These are phyloP conservation scores for Melanotaenia maccullochi DNA, from an alignment of 2,797 vertebrate genomes.

Conservation along the genomic window DNA sequence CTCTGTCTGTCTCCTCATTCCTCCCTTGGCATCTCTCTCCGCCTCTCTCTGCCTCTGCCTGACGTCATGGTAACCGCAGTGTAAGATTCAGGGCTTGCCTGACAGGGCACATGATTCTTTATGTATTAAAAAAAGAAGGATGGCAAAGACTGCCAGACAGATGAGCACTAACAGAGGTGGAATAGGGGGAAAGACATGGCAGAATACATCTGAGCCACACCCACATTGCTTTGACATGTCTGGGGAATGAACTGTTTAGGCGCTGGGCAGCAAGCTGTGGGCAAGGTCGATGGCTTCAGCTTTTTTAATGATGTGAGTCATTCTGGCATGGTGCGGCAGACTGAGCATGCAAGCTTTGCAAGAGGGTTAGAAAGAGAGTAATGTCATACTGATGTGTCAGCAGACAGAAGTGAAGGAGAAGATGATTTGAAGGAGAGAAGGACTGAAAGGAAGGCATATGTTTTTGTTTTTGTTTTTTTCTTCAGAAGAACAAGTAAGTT, in stretches of 20 bases:
- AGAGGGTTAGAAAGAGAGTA: constrained; percentile 36
- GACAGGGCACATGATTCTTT: constrained; percentile 56
- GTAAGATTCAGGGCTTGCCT: constrained; percentile 50
- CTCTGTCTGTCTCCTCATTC: constrained; percentile 41
- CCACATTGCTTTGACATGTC: constrained; percentile 32
- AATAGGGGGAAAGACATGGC: not conserved
- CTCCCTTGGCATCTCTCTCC: constrained; percentile 39
- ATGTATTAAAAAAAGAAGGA: not conserved
- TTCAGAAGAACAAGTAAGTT: constrained; percentile 9
- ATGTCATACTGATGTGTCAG: constrained; percentile 51
- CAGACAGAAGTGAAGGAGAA: constrained; percentile 28
- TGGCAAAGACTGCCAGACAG: constrained; percentile 28
- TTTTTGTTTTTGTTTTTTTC: not conserved
- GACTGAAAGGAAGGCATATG: constrained; percentile 8
- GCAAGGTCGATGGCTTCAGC: constrained; percentile 66
- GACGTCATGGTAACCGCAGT: constrained; percentile 76
- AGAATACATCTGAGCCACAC: constrained; percentile 25
- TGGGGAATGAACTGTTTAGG: constrained; percentile 24
- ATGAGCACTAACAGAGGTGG: constrained; percentile 20
- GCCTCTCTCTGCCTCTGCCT: constrained; percentile 40
- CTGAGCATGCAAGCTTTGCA: constrained; percentile 33
- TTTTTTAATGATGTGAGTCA: constrained; percentile 75
- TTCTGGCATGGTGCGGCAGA: constrained; percentile 58
- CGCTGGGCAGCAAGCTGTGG: constrained; percentile 42
- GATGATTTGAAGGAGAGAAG: constrained; percentile 2